Evolutionary conservation across 64 coral and sea anemone species (phyloP).

Genomic region (Platygyra sinensis): DNA sequence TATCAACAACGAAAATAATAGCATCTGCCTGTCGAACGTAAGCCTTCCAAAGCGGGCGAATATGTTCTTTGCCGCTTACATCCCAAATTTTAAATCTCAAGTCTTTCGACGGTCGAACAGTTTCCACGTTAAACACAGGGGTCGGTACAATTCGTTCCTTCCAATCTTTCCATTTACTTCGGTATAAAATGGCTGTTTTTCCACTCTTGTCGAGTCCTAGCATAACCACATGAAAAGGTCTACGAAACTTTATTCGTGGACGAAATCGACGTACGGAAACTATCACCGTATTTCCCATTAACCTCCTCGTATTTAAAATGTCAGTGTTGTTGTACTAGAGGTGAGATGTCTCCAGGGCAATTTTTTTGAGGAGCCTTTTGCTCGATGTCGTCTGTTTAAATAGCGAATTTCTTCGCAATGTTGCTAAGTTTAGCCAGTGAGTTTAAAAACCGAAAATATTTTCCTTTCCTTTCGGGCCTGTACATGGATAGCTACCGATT

Average conservation of each 20-base stretch:
- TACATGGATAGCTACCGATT: neutral
- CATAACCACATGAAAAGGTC: slow-evolving; percentile 96
- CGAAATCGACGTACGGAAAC: slow-evolving; percentile 83
- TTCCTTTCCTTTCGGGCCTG: neutral
- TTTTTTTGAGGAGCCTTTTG: neutral
- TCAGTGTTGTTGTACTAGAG: neutral
- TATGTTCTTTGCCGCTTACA: slow-evolving; percentile 93
- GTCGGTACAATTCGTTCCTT: slow-evolving; percentile 73
- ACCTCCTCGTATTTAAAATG: neutral
- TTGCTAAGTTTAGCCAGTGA: slow-evolving; percentile 10
- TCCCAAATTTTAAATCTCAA: slow-evolving; percentile 96
- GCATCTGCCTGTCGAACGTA: slow-evolving; percentile 89
- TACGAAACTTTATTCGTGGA: slow-evolving; percentile 69
- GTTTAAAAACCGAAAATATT: neutral
- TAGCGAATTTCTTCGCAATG: neutral
- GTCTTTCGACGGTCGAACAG: slow-evolving; percentile 75
- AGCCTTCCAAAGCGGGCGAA: slow-evolving; percentile 93
- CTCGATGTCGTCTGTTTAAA: neutral
- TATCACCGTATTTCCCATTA: slow-evolving; percentile 81
- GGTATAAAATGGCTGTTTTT: slow-evolving; percentile 94
- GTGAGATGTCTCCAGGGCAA: neutral
- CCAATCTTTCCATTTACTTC: slow-evolving; percentile 83
- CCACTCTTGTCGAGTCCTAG: slow-evolving; percentile 92
- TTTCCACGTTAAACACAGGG: slow-evolving; percentile 95
- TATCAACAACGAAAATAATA: slow-evolving; percentile 95